Percentiles rank a stretch among this genome's conserved stretches.
These are phyloP conservation scores for Mionectes olivaceus DNA, from an alignment of 2,797 vertebrate species.

Conservation along the genomic window DNA sequence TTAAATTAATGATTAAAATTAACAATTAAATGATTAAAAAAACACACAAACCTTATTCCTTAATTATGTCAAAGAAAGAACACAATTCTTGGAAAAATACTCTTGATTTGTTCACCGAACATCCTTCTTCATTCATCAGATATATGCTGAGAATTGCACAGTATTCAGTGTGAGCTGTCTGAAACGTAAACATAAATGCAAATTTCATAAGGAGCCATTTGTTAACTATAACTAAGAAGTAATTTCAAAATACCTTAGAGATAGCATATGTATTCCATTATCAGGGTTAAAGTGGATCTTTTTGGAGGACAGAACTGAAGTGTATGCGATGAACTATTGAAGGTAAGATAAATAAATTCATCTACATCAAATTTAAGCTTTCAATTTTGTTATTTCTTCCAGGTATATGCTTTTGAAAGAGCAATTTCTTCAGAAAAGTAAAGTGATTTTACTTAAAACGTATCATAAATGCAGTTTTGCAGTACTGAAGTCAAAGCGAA, in stretches of 20 bases:
- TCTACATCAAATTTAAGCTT: neutral
- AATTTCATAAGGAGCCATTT: neutral
- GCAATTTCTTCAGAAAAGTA: neutral
- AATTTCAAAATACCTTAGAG: neutral
- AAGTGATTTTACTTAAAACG: neutral
- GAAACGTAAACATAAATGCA: neutral
- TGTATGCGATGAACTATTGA: neutral
- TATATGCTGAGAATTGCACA: neutral
- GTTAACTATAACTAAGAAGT: neutral
- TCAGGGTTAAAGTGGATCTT: neutral
- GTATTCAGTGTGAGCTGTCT: neutral
- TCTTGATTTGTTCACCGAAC: neutral
- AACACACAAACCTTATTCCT: accelerated
- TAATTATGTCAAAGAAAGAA: neutral
- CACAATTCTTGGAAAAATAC: neutral
- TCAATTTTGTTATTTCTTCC: neutral
- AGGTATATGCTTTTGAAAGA: neutral
- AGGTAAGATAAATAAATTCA: neutral
- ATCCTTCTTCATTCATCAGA: neutral
- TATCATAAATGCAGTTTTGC: neutral
- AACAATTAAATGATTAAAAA: neutral
- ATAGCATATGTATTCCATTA: neutral
- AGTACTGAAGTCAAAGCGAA: neutral
- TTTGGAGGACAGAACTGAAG: neutral
- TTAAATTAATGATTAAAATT: neutral